A percentile compares a stretch with the other conserved stretches of the same genome.
These are phyloP conservation scores for Semaprochilodus insignis DNA, from an alignment of 2,797 vertebrate species.

Conservation along the genomic window DNA sequence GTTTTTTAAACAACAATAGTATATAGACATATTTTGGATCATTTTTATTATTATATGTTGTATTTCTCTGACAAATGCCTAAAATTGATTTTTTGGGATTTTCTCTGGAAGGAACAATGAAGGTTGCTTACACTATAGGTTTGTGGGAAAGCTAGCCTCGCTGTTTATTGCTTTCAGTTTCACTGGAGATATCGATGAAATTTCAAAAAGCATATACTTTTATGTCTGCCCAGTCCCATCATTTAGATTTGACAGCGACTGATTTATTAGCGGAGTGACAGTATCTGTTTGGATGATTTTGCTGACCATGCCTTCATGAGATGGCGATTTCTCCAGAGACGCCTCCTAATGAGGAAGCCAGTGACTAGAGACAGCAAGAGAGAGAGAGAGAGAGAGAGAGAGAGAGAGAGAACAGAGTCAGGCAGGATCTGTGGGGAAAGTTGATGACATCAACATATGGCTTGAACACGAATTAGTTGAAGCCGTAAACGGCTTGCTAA, in stretches of 20 bases:
- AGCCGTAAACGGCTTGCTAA: conserved; percentile 48
- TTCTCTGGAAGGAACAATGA: neutral
- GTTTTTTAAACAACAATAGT: no score
- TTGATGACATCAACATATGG: conserved; percentile 54
- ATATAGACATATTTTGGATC: no score
- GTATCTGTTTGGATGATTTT: conserved; percentile 50
- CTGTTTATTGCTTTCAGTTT: neutral
- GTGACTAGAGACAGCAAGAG: conserved; percentile 22
- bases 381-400: conserved; percentile 4
- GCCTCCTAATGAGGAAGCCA: conserved; percentile 41
- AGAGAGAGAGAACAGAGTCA: conserved; percentile 9
- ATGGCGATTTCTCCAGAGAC: conserved; percentile 38
- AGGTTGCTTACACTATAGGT: neutral
- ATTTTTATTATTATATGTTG: neutral
- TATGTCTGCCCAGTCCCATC: conserved; percentile 13
- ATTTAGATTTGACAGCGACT: conserved; percentile 17
- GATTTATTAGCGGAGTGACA: conserved; percentile 45
- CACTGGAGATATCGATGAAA: conserved; percentile 6
- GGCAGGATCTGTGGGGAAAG: conserved; percentile 33
- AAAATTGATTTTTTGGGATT: neutral
- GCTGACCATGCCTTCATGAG: conserved; percentile 46
- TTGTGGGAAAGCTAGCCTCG: neutral
- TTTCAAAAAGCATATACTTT: conserved; percentile 15
- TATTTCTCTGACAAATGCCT: neutral
- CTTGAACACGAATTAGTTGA: conserved; percentile 51